Evolutionary conservation across 2,113 vertebrate species (phyloP), one percentile per base, ranked within the genome.

Genomic region (Hydropotes inermis): DNA sequence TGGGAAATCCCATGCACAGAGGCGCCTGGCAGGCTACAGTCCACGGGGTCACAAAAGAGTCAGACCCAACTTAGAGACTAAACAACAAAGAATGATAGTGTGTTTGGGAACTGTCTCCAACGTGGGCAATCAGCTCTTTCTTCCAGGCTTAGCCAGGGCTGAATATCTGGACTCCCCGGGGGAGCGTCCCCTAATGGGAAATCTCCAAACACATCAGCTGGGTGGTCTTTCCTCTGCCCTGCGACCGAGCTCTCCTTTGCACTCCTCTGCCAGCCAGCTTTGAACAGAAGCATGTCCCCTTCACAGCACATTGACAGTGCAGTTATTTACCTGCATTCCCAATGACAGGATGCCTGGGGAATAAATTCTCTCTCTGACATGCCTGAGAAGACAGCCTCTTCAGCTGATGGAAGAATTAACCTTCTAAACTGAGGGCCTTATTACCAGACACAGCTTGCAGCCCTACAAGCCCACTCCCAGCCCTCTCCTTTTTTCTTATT

Each of bases 341-440:
- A 21, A 7, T 7, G 92, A 95, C 96, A 92, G 54, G 45, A 57
- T 27, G 64, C 94, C 87, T 17, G 27, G 27, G 30, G 84, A 67
- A 97, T 90, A 58, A 60, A 88, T 94, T 28, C 50, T 78, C 67
- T 33, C 93, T 70, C 95, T 2, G 11, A 86, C 87, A 84, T 7
- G 84, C 78, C 84, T 45, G 64, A 88, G 84, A 47, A 86, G 95
- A 57, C 87, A 47, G 91, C 60, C 74, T 82, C 74, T 90, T 83
- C 88, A 52, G 74, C 36, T 52, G 16, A 33, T 89, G 90, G 52
- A 58, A 92, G 81, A 95, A 96, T 83, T 92, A 93, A 96, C 94
- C 92, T 86, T 86, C 14, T 67, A 54, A 33, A n/a, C 76, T 0
- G 3, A 89, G 27, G 60, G 52, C 67, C 60, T 93, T 79, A 33